Conservation (phyloP, 2,113 vertebrate species). For the Circaetus cinerascens region DNA sequence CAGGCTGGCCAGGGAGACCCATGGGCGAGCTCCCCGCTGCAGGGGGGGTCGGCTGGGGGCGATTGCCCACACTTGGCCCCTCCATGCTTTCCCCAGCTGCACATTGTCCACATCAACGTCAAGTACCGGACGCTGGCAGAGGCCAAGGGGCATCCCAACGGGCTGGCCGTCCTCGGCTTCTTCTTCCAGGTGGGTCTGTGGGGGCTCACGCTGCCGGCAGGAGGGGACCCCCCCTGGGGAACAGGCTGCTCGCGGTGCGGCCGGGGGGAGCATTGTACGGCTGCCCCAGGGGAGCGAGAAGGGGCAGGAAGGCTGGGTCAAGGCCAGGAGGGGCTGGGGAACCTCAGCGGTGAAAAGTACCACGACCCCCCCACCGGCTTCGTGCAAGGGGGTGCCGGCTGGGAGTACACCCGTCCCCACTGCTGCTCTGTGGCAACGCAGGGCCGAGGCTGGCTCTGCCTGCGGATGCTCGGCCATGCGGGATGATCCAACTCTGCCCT, state of each 20-base stretch:
- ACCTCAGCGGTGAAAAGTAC: not conserved
- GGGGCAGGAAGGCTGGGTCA: not conserved
- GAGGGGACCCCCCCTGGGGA: not conserved
- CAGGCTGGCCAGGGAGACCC: not conserved
- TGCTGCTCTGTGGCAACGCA: fast-evolving
- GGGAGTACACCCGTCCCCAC: not conserved
- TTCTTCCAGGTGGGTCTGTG: conserved; percentile 76
- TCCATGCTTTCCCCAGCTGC: conserved; percentile 72
- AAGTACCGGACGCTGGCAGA: conserved; percentile 71
- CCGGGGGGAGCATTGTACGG: fast-evolving
- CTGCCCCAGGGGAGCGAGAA: fast-evolving
- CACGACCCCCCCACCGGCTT: fast-evolving
- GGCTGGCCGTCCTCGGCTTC: conserved; percentile 81
- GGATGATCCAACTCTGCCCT: not conserved
- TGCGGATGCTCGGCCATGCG: fast-evolving
- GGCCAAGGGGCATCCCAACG: conserved; percentile 74
- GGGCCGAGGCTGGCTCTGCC: not conserved
- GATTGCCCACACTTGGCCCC: fast-evolving
- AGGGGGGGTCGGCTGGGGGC: fast-evolving
- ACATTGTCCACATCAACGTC: conserved; percentile 82
- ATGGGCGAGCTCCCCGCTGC: fast-evolving
- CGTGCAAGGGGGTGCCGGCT: fast-evolving
- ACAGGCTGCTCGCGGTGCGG: fast-evolving
- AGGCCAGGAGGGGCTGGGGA: not conserved
- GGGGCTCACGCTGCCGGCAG: fast-evolving